These are phyloP conservation scores for Tenodera sinensis DNA, from an alignment of 2,888 invertebrate species.

Conservation along the genomic window DNA sequence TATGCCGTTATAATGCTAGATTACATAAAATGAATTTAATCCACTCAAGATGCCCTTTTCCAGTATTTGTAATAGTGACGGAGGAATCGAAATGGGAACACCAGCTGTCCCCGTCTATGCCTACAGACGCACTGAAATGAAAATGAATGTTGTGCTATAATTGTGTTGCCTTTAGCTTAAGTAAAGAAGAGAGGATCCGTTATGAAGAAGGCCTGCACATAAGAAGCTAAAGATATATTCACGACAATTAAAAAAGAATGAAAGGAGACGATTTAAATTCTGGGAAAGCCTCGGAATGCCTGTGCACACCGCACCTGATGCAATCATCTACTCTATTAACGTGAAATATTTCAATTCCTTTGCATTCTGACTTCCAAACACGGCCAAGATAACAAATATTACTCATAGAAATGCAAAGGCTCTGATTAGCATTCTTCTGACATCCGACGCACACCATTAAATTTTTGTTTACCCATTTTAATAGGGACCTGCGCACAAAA, in stretches of 20 bases:
- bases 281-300: not conserved
- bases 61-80: too few species aligned
- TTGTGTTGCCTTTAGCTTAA: too few species aligned
- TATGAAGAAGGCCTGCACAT: too few species aligned
- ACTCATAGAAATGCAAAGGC: not conserved
- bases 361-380: not conserved
- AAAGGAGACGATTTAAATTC: not conserved
- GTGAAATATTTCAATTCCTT: not conserved
- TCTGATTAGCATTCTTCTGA: not conserved
- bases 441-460: not conserved
- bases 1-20: too few species aligned
- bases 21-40: too few species aligned
- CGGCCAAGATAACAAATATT: not conserved
- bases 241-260: not conserved
- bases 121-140: too few species aligned
- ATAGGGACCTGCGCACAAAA: not conserved
- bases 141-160: too few species aligned
- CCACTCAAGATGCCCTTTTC: too few species aligned
- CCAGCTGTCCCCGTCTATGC: too few species aligned
- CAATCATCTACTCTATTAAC: not conserved
- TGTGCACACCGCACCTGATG: not conserved
- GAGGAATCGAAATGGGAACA: too few species aligned
- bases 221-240: too few species aligned
- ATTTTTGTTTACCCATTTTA: not conserved
- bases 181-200: too few species aligned